phyloP scores from a whole-genome alignment of 2,113 vertebrate genomes.

The Scortum barcoo region DNA sequence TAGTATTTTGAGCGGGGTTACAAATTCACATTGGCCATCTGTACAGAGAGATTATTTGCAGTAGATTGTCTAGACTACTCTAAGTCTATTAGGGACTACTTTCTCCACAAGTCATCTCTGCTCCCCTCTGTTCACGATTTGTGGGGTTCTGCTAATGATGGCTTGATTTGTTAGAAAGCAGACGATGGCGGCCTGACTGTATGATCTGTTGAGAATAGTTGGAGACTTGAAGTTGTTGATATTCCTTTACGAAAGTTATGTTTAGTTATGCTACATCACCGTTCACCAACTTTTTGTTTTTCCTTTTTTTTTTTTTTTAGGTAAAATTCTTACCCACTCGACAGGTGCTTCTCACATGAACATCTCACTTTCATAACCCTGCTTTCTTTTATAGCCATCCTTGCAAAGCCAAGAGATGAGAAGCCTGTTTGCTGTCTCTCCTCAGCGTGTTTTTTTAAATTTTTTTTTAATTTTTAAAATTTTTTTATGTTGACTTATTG shows the following conservation, averaged over 20 bases:
- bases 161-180: not conserved
- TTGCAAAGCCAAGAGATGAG: constrained; percentile 8
- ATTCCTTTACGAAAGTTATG: not conserved
- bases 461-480: no score
- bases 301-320: no score
- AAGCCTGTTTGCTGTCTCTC: constrained; percentile 44
- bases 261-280: not conserved
- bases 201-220: not conserved
- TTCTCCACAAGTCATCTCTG: constrained; percentile 55
- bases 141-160: constrained; percentile 18
- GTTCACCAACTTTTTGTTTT: no score
- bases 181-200: not conserved
- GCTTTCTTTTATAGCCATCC: not conserved
- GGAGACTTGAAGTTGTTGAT: not conserved
- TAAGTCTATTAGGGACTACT: constrained; percentile 69
- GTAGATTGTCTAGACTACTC: constrained; percentile 50
- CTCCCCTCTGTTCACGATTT: constrained; percentile 28
- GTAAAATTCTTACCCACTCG: not conserved
- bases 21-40: constrained; percentile 37
- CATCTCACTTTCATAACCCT: constrained; percentile 14
- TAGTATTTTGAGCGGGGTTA: not conserved
- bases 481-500: constrained; percentile 62
- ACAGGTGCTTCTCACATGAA: not conserved
- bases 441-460: constrained; percentile 18
- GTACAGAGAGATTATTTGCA: constrained; percentile 43